phyloP scores from a whole-genome alignment of 2,113 vertebrate species.

The Porphyrio hochstetteri region DNA sequence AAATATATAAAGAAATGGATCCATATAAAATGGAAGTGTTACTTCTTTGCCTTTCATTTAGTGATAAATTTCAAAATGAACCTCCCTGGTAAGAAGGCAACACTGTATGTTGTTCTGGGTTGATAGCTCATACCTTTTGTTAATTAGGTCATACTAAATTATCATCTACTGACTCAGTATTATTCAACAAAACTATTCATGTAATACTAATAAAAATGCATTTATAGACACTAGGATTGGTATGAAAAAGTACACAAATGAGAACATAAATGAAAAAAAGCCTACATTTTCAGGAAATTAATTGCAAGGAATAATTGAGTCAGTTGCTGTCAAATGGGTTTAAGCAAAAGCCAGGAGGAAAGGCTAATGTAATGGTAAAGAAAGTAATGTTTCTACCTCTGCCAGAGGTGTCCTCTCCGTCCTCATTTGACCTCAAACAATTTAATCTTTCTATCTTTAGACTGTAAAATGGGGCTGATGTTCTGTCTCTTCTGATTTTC shows the following conservation, averaged over 20 bases:
- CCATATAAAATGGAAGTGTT: background rate
- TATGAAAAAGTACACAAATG: background rate
- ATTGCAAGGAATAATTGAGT: background rate
- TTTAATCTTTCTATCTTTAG: slow-evolving; percentile 19
- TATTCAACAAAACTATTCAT: background rate
- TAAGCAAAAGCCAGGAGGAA: slow-evolving; percentile 28
- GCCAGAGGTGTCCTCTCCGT: background rate
- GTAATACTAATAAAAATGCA: background rate
- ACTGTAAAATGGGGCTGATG: background rate
- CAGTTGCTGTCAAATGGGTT: background rate
- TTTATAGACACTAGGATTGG: background rate
- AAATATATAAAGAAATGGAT: background rate
- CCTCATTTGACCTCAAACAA: background rate
- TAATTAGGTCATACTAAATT: background rate
- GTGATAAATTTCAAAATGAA: background rate
- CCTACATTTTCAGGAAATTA: background rate
- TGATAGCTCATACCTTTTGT: background rate
- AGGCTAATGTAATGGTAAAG: slow-evolving; percentile 21
- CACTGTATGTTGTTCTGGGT: background rate
- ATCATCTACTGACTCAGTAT: background rate
- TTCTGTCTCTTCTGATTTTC: background rate
- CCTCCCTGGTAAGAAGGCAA: background rate
- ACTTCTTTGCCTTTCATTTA: background rate
- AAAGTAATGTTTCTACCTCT: background rate
- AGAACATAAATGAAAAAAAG: background rate